A percentile compares a stretch with the other conserved stretches of the same genome.
These are phyloP conservation scores for Embiotoca jacksoni DNA, from an alignment of 2,113 vertebrate genomes.

Conservation along the genomic window DNA sequence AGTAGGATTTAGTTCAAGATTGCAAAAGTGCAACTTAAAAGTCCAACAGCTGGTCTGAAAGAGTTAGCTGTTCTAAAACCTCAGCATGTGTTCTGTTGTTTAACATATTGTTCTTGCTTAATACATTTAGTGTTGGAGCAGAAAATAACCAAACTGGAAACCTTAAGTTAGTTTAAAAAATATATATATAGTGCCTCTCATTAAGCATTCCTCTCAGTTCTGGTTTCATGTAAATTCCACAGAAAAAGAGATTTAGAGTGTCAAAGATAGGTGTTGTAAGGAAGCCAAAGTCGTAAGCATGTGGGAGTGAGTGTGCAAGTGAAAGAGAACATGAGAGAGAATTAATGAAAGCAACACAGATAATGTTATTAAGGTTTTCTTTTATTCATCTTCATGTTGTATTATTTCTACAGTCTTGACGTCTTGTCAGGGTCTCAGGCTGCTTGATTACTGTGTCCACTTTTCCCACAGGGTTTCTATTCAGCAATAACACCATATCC, in stretches of 20 bases:
- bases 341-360: constrained; percentile 49
- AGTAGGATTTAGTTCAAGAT: too few species aligned
- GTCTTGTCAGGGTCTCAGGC: constrained; percentile 58
- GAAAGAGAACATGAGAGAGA: constrained; percentile 26
- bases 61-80: not conserved
- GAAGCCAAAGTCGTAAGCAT: constrained; percentile 32
- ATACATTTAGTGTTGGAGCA: not conserved
- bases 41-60: not conserved
- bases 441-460: constrained; percentile 55
- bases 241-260: constrained; percentile 21
- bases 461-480: constrained; percentile 57
- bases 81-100: not conserved
- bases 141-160: not conserved
- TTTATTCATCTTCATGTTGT: constrained; percentile 43
- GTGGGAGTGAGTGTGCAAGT: constrained; percentile 32
- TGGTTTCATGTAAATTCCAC: constrained; percentile 31
- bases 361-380: constrained; percentile 52
- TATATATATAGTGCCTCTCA: not conserved
- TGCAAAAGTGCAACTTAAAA: not conserved
- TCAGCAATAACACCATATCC: constrained; percentile 39
- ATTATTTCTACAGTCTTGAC: constrained; percentile 39
- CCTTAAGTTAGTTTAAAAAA: not conserved
- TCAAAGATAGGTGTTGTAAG: constrained; percentile 32
- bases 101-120: not conserved
- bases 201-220: not conserved